Evolutionary conservation across 2,888 invertebrate species (phyloP).

Genomic region (Caenorhabditis angaria): DNA sequence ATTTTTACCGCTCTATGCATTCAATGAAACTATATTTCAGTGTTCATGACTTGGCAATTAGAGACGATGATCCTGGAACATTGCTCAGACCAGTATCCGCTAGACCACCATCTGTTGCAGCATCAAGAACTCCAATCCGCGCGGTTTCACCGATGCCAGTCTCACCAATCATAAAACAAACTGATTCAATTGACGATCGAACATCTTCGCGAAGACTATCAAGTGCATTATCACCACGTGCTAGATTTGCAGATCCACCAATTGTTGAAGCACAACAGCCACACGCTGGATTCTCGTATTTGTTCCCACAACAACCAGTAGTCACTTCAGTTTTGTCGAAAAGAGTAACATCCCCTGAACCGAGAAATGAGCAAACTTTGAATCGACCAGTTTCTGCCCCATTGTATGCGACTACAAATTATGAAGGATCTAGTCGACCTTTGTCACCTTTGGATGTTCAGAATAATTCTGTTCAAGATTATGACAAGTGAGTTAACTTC

Average conservation of each 20-base stretch:
- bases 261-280: slow-evolving; percentile 56
- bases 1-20: not conserved
- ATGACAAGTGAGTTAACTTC: slow-evolving; percentile 9
- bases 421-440: slow-evolving; percentile 40
- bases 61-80: slow-evolving; percentile 43
- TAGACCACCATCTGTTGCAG: slow-evolving; percentile 37
- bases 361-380: slow-evolving; percentile 19
- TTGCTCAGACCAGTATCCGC: slow-evolving; percentile 47
- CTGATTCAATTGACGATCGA: slow-evolving; percentile 26
- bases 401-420: slow-evolving; percentile 40
- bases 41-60: slow-evolving; percentile 47
- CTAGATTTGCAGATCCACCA: slow-evolving; percentile 60
- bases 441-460: slow-evolving; percentile 37
- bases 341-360: slow-evolving; percentile 55
- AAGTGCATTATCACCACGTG: slow-evolving; percentile 47
- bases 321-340: slow-evolving; percentile 53
- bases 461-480: slow-evolving; percentile 34
- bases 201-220: slow-evolving; percentile 31
- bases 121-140: slow-evolving; percentile 28
- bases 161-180: slow-evolving; percentile 43
- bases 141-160: slow-evolving; percentile 41
- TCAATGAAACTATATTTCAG: slow-evolving; percentile 19
- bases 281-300: slow-evolving; percentile 65
- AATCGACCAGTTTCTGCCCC: slow-evolving; percentile 45
- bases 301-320: slow-evolving; percentile 64